Evolutionary conservation across 2,113 vertebrate genomes (phyloP).

Genomic region (Poeciliopsis occidentalis): DNA sequence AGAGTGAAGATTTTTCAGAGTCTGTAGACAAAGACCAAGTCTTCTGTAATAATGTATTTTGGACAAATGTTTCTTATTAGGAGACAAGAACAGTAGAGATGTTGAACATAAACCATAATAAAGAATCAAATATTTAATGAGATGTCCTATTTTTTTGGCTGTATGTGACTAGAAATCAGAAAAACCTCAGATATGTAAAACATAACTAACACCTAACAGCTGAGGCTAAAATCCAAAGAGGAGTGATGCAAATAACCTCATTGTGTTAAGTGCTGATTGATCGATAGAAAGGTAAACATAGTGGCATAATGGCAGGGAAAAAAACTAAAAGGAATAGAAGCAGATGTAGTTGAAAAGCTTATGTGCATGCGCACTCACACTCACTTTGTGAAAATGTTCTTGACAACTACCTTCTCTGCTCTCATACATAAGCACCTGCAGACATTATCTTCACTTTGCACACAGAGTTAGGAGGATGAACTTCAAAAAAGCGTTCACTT

Average conservation of each 20-base stretch:
- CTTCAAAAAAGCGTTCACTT: background rate
- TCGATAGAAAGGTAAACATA: background rate
- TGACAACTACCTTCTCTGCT: background rate
- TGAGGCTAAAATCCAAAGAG: background rate
- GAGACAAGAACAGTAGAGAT: no score
- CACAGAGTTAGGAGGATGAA: background rate
- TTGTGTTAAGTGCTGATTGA: no score
- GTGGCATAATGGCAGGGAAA: background rate
- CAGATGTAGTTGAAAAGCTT: background rate
- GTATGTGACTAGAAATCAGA: no score
- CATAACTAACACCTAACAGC: background rate
- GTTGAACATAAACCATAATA: no score
- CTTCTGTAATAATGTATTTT: background rate
- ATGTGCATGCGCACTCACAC: background rate
- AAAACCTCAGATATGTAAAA: background rate
- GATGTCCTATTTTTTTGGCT: no score
- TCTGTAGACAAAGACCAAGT: background rate
- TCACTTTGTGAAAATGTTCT: background rate
- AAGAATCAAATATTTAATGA: no score
- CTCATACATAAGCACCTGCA: background rate
- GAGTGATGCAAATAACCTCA: background rate
- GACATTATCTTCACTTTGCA: slow-evolving; percentile 2
- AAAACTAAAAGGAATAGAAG: background rate
- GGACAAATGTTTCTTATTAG: background rate
- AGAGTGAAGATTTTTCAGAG: background rate